These are phyloP conservation scores for Epistrophe eligans DNA, from an alignment of 2,888 invertebrate species.

Conservation along the genomic window DNA sequence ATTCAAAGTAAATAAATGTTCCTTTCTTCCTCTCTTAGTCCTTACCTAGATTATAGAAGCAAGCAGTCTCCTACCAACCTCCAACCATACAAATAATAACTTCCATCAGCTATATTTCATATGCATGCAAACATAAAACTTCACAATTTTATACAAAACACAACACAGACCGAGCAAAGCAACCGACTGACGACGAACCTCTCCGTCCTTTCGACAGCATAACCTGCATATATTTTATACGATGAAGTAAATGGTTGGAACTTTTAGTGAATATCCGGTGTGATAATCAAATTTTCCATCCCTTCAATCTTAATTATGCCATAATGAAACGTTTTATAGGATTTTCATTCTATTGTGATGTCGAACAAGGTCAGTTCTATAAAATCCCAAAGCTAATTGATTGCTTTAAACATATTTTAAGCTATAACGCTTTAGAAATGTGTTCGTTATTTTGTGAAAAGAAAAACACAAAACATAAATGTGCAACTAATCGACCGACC, in stretches of 20 bases:
- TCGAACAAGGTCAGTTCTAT: slow-evolving; percentile 2
- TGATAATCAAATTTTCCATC: slow-evolving; percentile 67
- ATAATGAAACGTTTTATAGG: slow-evolving; percentile 58
- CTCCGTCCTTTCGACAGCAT: neutral
- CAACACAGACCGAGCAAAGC: neutral
- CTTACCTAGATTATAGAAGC: neutral
- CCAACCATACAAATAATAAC: neutral
- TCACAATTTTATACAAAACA: slow-evolving; percentile 17
- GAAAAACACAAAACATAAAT: neutral
- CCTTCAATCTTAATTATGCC: slow-evolving; percentile 66
- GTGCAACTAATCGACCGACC: neutral
- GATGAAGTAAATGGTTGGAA: slow-evolving; percentile 16
- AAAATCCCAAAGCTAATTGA: neutral
- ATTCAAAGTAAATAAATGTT: slow-evolving; percentile 42
- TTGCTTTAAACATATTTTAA: slow-evolving; percentile 2
- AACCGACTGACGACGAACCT: too few relatives aligned
- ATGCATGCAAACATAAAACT: slow-evolving; percentile 23
- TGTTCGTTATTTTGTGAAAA: neutral
- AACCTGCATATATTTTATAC: neutral
- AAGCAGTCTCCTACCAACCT: neutral
- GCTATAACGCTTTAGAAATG: neutral
- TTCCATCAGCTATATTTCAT: neutral
- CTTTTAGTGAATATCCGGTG: slow-evolving; percentile 21
- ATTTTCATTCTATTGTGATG: slow-evolving; percentile 52
- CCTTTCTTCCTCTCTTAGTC: neutral